Percentiles rank a stretch among this genome's conserved stretches.
phyloP scores from a whole-genome alignment of 2,888 invertebrate genomes.

The Eumacrocentrus americanus region DNA sequence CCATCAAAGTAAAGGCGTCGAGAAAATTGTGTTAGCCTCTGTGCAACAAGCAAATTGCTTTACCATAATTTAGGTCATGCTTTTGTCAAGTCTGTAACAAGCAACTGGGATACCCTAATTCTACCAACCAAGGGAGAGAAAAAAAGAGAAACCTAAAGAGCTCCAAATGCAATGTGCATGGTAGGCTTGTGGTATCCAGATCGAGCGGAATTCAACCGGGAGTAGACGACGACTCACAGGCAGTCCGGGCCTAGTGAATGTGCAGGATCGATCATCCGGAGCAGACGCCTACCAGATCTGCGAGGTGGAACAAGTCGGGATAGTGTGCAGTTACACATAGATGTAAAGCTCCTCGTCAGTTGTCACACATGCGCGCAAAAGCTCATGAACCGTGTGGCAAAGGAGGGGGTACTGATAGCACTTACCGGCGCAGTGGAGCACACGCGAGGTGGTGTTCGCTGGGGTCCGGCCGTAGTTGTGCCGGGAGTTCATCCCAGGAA shows the following conservation, averaged over 20 bases:
- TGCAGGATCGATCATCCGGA: slow-evolving; percentile 39
- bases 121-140: no score
- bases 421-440: slow-evolving; percentile 37
- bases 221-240: slow-evolving; percentile 1
- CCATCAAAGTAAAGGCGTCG: no score
- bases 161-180: no score
- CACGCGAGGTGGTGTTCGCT: slow-evolving; percentile 35
- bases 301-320: slow-evolving; percentile 21
- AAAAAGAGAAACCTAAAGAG: no score
- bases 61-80: no score
- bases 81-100: no score
- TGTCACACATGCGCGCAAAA: slow-evolving; percentile 19
- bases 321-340: slow-evolving; percentile 8
- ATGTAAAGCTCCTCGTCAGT: slow-evolving; percentile 12
- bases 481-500: slow-evolving; percentile 35
- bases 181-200: no score
- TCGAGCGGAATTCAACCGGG: no score
- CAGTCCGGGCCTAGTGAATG: slow-evolving; percentile 28
- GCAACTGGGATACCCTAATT: no score
- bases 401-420: slow-evolving; percentile 30
- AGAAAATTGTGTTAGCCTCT: no score
- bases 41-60: no score
- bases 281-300: slow-evolving; percentile 36
- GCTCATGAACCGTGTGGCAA: slow-evolving; percentile 8
- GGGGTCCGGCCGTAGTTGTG: slow-evolving; percentile 28